phyloP scores from a whole-genome alignment of 1,140 invertebrate species.

The Drosophila ambigua region DNA sequence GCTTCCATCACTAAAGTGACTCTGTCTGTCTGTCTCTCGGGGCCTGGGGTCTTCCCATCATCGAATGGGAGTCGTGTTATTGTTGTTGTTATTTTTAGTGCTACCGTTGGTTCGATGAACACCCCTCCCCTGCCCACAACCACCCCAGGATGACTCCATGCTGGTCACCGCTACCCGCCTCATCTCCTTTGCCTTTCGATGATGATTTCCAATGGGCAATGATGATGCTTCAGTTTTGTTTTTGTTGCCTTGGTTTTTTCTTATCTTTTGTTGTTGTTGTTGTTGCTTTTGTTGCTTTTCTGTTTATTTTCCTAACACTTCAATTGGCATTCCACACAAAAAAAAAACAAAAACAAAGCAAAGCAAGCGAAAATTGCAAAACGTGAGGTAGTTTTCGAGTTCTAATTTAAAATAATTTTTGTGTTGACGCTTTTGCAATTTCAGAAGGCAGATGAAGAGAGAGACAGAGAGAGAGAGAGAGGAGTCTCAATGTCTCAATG shows the following conservation, averaged over 20 bases:
- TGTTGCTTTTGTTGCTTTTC: slow-evolving; percentile 48
- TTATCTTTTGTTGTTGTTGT: background rate
- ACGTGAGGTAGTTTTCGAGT: slow-evolving; percentile 80
- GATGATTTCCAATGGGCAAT: slow-evolving; percentile 43
- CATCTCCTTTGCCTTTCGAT: slow-evolving; percentile 1
- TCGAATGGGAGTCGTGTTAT: slow-evolving; percentile 65
- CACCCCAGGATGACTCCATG: slow-evolving; percentile 34
- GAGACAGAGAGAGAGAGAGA: no score
- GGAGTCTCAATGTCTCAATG: slow-evolving; percentile 53
- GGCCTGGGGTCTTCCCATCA: slow-evolving; percentile 39
- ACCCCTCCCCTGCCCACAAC: slow-evolving; percentile 20
- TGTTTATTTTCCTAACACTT: slow-evolving; percentile 82
- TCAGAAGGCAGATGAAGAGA: slow-evolving; percentile 34
- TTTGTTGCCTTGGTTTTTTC: slow-evolving; percentile 26
- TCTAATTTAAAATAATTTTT: slow-evolving; percentile 83
- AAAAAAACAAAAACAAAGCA: slow-evolving; percentile 9
- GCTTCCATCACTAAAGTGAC: slow-evolving; percentile 40
- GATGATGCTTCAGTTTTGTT: slow-evolving; percentile 78
- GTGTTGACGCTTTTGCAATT: slow-evolving; percentile 82
- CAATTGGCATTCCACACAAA: slow-evolving; percentile 81
- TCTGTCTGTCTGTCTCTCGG: background rate
- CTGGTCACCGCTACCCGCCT: slow-evolving; percentile 16
- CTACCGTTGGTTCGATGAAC: slow-evolving; percentile 59
- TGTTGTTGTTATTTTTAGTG: slow-evolving; percentile 79
- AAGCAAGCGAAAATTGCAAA: slow-evolving; percentile 77